Evolutionary conservation across 2,113 vertebrate species (phyloP).

Genomic region (Jaculus jaculus): DNA sequence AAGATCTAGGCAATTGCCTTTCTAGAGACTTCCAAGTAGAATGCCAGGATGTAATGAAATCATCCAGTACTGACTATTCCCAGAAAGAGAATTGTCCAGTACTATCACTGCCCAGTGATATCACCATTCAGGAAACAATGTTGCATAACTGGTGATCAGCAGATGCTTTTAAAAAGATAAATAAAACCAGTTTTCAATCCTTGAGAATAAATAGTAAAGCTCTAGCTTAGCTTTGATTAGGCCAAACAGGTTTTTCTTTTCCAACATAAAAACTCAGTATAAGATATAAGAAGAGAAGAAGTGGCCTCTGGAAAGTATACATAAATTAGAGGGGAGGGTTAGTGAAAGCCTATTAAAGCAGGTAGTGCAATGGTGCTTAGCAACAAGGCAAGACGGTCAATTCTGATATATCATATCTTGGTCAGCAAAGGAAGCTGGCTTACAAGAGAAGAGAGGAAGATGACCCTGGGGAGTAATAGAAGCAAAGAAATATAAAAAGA

Average conservation of each 20-base stretch:
- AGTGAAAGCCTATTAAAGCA: constrained; percentile 3
- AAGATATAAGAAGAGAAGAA: constrained; percentile 39
- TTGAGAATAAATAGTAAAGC: background rate
- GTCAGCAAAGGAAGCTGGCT: constrained; percentile 40
- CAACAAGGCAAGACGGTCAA: constrained; percentile 43
- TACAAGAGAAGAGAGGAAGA: background rate
- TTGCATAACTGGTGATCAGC: background rate
- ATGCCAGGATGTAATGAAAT: background rate
- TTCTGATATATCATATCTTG: constrained; percentile 46
- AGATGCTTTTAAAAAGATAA: background rate
- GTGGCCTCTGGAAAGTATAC: constrained; percentile 17
- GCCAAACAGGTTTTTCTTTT: background rate
- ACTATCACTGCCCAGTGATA: background rate
- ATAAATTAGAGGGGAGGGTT: background rate
- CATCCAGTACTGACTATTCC: background rate
- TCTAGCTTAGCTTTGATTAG: background rate
- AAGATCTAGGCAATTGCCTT: background rate
- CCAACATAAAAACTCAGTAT: background rate
- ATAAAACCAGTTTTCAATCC: background rate
- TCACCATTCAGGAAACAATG: background rate
- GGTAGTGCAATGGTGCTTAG: constrained; percentile 44
- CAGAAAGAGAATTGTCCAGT: background rate
- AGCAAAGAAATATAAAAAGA: background rate
- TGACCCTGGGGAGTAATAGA: constrained; percentile 42
- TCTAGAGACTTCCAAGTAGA: background rate